Percentiles rank a stretch among this genome's conserved stretches.
phyloP scores from a whole-genome alignment of 2,797 vertebrate species.

The Hemibagrus guttatus region DNA sequence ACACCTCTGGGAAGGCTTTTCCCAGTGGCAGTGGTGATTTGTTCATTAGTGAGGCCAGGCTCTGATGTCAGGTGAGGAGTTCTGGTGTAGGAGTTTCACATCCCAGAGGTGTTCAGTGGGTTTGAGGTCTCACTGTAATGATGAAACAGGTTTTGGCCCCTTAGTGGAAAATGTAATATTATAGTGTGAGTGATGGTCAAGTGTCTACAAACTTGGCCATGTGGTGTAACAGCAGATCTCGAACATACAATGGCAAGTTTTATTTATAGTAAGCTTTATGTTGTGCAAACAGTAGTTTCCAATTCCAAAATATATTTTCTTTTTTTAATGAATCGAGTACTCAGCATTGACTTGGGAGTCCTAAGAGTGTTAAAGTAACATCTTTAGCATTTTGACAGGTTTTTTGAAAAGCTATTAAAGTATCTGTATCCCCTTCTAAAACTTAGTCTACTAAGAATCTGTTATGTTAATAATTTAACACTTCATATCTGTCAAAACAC shows the following conservation, averaged over 20 bases:
- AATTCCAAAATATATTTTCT: background rate
- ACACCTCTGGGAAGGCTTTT: background rate
- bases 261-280: too few species aligned
- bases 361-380: background rate
- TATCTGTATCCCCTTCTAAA: background rate
- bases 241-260: background rate
- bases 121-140: background rate
- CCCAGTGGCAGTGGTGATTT: background rate
- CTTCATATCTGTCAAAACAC: background rate
- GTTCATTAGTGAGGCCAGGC: background rate
- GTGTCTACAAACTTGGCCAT: background rate
- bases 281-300: background rate
- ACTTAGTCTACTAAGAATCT: background rate
- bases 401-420: background rate
- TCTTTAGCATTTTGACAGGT: background rate
- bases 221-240: background rate
- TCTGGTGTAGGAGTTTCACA: background rate
- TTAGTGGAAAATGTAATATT: background rate
- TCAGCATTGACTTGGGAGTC: background rate
- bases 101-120: background rate
- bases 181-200: background rate
- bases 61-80: background rate
- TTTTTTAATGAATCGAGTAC: background rate
- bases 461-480: background rate
- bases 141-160: background rate